Base-by-base conservation (phyloP, 2,888 invertebrate genomes). In the Agonopterix alstromeriana region DNA sequence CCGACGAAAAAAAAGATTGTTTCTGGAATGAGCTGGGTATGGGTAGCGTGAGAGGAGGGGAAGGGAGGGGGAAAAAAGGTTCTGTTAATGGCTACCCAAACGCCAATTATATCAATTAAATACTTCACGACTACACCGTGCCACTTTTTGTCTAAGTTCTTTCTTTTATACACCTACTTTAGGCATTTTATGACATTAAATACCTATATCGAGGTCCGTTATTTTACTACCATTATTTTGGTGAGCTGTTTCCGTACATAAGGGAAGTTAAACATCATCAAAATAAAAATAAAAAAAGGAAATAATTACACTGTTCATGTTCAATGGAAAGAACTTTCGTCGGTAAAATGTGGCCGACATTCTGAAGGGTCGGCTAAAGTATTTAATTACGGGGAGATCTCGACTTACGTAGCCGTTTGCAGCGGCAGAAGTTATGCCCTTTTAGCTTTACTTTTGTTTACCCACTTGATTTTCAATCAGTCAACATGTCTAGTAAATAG, bases 101-200 rank as follows among this genome's bases (percentile, higher is more conserved):
- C 73, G 77, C 79, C 82, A 86, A 84, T 85, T 85, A 85, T 73
- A 77, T 75, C 84, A 84, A 85, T 84, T 85, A 85, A 83, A 82
- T 77, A 82, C 77, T 77, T 77, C 67, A 77, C 72, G 77, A 72
- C 70, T 70, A 70, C 70, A 52, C 60, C 48, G 53, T 51, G 58
- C 58, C 55, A 55, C 57, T 67, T 67, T 64, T 61, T 69, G 61
- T 60, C 60, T 52, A 47, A 42, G 45, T 47, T 51, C 51, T 51
- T 27, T 27, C 5, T 27, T 55, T 55, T 53, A 56, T 56, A 54
- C 57, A 52, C 47, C 49, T 51, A 52, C 53, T 56, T 52, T 7
- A 52, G 48, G 42, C 38, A 46, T 40, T 43, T 47, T 47, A 44
- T 42, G 43, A 43, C 38, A n/a, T 8, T 27, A 27, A 12, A 45